phyloP scores from a whole-genome alignment of 2,888 invertebrate species.

The Drosophila gaucha region DNA sequence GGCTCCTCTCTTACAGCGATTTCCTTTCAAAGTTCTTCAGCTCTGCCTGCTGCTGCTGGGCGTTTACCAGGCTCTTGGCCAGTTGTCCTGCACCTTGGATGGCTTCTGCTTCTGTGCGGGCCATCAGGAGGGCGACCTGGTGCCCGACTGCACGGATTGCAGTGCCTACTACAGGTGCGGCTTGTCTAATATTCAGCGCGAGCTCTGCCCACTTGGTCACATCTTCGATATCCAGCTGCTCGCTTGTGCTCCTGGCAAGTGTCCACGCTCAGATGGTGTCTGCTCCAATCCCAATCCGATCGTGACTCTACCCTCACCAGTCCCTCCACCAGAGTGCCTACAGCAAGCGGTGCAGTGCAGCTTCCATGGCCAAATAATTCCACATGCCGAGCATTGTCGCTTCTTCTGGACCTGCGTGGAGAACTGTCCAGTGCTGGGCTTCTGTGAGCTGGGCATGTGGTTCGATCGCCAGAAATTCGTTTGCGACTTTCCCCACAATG shows the following conservation, averaged over 20 bases:
- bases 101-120: conserved; percentile 48
- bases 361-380: conserved; percentile 52
- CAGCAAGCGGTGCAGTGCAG: conserved; percentile 36
- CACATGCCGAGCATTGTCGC: conserved; percentile 57
- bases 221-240: conserved; percentile 20
- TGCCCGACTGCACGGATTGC: conserved; percentile 64
- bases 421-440: conserved; percentile 48
- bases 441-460: conserved; percentile 67
- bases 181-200: neutral
- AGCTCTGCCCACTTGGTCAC: conserved; percentile 25
- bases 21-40: conserved; percentile 20
- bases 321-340: conserved; percentile 17
- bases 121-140: conserved; percentile 33
- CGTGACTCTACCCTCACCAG: neutral
- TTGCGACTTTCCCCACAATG: conserved; percentile 49
- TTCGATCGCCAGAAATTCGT: conserved; percentile 50
- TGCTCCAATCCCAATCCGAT: neutral
- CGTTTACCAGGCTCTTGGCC: neutral
- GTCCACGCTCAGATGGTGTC: conserved; percentile 49
- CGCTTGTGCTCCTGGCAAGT: conserved; percentile 52
- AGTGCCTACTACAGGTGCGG: conserved; percentile 49
- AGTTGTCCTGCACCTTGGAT: conserved; percentile 13
- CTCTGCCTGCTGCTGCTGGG: conserved; percentile 22
- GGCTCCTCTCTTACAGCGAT: neutral
- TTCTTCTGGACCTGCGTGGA: conserved; percentile 57